Evolutionary conservation across 2,888 invertebrate genomes (phyloP), one percentile per base, ranked within the genome.

Genomic region (Ceraclea dissimilis): DNA sequence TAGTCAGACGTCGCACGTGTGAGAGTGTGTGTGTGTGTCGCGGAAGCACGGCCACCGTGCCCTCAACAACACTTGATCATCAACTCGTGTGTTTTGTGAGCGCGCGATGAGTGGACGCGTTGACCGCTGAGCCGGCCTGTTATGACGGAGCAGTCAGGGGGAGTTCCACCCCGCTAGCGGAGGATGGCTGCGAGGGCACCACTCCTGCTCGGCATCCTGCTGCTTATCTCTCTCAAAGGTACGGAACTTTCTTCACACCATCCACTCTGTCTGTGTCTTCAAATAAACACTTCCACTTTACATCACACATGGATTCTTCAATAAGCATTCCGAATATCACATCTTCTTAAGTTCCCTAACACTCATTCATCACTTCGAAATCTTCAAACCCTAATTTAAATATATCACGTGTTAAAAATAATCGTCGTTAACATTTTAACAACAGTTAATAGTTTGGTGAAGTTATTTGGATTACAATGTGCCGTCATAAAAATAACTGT

Each of bases 61-160:
- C 71, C 70, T 67, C 72, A 70, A 72, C 72, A 69, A 66, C 67
- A 69, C 63, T 63, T 64, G 66, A 71, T 71, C 70, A 72, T 39
- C 39, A 44, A 51, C 51, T 31, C 20, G 57, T 58, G 54, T 39
- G 39, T 39, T 39, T 16, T 39, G 39, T 51, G 51, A 20, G 34
- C 34, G 34, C 20, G 57, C 49, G 52, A 34, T 43, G 52, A 75
- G 74, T 73, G 73, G 74, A 31, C 52, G 56, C 39, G 18, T 44
- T 50, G 43, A 26, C 57, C 26, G 31, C 43, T 22, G 55, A 47
- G 48, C 53, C 58, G 51, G 49, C 54, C 58, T 56, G 56, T 54
- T 55, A 58, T 58, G 58, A 58, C 58, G 58, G 58, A 58, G 51
- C 55, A 58, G 58, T 60, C 57, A 21, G 60, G 60, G 58, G 56